A percentile compares a stretch with the other conserved stretches of the same genome.
These are phyloP conservation scores for Rotaria socialis DNA, from an alignment of 2,888 invertebrate genomes.

Conservation along the genomic window DNA sequence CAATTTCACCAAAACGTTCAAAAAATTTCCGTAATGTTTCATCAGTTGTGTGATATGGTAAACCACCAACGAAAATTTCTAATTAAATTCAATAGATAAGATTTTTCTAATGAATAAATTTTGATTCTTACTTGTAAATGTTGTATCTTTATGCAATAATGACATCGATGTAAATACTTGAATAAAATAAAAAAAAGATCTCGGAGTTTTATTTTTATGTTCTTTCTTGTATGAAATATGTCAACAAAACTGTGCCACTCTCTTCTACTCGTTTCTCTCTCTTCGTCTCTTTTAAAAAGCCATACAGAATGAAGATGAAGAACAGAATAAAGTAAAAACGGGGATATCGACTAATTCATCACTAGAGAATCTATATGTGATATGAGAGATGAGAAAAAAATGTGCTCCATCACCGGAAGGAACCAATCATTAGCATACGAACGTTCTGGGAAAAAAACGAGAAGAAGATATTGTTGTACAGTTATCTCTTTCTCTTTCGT, in stretches of 20 bases:
- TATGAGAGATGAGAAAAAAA: background rate
- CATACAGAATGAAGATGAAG: background rate
- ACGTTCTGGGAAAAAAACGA: background rate
- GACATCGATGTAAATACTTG: background rate
- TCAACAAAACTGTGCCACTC: no score
- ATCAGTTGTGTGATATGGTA: slow-evolving; percentile 95
- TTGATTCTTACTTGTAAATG: slow-evolving; percentile 71
- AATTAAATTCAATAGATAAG: background rate
- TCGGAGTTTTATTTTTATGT: no score
- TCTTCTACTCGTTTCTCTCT: no score
- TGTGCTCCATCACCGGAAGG: slow-evolving; percentile 7
- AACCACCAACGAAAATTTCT: slow-evolving; percentile 86
- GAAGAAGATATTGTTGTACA: background rate
- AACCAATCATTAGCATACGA: background rate
- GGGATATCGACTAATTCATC: slow-evolving; percentile 23
- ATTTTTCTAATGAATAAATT: background rate
- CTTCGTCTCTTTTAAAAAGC: no score
- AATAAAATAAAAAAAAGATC: background rate
- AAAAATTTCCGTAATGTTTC: slow-evolving; percentile 90
- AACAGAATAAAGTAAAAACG: slow-evolving; percentile 3
- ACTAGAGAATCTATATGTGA: background rate
- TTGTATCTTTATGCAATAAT: slow-evolving; percentile 73
- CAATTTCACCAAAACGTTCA: slow-evolving; percentile 91
- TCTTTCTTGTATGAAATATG: no score
- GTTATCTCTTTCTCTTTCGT: background rate